Evolutionary conservation across 2,113 vertebrate genomes (phyloP).

Genomic region (Channa maculata): DNA sequence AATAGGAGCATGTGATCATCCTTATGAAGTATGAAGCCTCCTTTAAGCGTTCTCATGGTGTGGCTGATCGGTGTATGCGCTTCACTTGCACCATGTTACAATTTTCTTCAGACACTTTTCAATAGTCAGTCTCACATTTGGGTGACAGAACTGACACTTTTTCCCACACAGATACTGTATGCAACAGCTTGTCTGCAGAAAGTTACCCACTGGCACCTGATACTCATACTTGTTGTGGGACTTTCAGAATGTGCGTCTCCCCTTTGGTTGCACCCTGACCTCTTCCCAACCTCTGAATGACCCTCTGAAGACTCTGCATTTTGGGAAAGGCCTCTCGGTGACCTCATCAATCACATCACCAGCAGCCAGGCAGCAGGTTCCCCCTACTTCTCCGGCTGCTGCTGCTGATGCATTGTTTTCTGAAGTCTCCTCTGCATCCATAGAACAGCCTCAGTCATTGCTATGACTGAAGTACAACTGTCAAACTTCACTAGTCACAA

Average conservation of each 20-base stretch:
- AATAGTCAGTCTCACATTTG: too few species aligned
- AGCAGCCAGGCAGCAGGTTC: conserved; percentile 74
- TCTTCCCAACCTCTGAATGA: conserved; percentile 71
- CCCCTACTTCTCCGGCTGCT: conserved; percentile 57
- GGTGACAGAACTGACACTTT: too few species aligned
- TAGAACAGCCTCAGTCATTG: conserved; percentile 17
- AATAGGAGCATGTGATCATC: too few species aligned
- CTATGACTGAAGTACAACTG: conserved; percentile 21
- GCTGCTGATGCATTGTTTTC: conserved; percentile 60
- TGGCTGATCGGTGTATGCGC: too few species aligned
- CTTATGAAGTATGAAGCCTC: too few species aligned
- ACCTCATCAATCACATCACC: conserved; percentile 83
- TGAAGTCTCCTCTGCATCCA: conserved; percentile 36
- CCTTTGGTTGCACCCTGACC: conserved; percentile 78
- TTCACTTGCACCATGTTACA: too few species aligned
- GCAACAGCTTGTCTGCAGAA: too few species aligned
- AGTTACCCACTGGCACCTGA: not conserved
- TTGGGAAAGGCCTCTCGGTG: conserved; percentile 76
- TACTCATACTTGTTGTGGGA: not conserved
- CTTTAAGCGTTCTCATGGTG: too few species aligned
- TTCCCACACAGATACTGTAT: too few species aligned
- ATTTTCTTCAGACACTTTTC: too few species aligned
- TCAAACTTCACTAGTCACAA: conserved; percentile 33
- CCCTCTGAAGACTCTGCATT: conserved; percentile 73
- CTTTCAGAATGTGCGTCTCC: conserved; percentile 45